A percentile compares a stretch with the other conserved stretches of the same genome.
Conservation (phyloP, 2,797 vertebrate genomes). For the Chiroxiphia lanceolata region DNA sequence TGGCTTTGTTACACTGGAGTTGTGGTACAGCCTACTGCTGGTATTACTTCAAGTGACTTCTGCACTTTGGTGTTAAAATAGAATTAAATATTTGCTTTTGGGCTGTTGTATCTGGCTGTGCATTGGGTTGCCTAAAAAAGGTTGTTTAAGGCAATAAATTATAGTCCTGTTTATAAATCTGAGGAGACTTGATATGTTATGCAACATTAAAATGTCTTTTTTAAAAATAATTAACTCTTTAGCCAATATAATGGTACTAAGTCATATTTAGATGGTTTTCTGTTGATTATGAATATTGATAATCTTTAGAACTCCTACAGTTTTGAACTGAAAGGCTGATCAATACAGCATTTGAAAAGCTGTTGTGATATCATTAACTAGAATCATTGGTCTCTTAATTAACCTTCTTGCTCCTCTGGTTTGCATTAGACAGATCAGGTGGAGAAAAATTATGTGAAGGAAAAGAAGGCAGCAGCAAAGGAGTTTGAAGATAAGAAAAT, state of each 20-base stretch:
- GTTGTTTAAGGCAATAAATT: not conserved
- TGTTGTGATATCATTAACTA: not conserved
- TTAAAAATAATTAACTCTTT: not conserved
- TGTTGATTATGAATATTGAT: not conserved
- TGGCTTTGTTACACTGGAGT: not conserved
- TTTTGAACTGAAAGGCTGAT: not conserved
- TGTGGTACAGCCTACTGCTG: not conserved
- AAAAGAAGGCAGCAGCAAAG: conserved; percentile 97
- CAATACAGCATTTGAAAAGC: not conserved
- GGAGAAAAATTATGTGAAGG: conserved; percentile 96
- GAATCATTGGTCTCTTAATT: not conserved
- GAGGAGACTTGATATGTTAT: not conserved
- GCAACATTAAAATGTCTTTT: not conserved
- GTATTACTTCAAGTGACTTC: not conserved
- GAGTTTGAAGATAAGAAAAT: conserved; percentile 99
- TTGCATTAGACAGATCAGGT: conserved; percentile 92
- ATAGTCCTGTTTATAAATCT: not conserved
- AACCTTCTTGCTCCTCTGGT: not conserved
- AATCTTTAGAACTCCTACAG: not conserved
- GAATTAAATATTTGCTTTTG: not conserved
- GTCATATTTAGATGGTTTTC: not conserved
- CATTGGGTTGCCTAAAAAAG: not conserved
- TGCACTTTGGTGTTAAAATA: not conserved
- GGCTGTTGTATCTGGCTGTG: not conserved
- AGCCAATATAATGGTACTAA: not conserved